Evolutionary conservation across 2,113 vertebrate genomes (phyloP).

Genomic region (Sigmodon hispidus): DNA sequence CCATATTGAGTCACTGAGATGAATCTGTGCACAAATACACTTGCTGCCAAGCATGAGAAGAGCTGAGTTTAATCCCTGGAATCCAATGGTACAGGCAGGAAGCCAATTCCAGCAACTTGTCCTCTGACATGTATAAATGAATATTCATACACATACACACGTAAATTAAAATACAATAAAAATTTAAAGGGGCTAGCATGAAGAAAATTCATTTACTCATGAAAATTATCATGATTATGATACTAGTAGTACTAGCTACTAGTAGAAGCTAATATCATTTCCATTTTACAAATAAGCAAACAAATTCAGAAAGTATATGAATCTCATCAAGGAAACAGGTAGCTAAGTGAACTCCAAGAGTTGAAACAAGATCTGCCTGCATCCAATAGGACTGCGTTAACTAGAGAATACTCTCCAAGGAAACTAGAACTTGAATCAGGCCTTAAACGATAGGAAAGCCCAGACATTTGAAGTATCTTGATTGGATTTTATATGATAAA

Average conservation of each 20-base stretch:
- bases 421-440: neutral
- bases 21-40: neutral
- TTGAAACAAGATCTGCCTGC: conserved; percentile 13
- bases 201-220: neutral
- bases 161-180: neutral
- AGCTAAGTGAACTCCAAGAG: neutral
- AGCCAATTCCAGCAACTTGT: neutral
- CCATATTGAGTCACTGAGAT: neutral
- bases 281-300: conserved; percentile 44
- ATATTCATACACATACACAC: neutral
- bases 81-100: neutral
- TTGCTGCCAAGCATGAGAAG: neutral
- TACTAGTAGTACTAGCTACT: too few relatives aligned
- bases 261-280: neutral
- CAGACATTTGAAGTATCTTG: neutral
- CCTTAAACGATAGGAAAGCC: neutral
- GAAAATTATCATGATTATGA: neutral
- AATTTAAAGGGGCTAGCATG: neutral
- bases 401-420: conserved; percentile 5
- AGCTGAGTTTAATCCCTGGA: neutral
- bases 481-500: neutral
- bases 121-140: neutral
- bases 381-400: neutral
- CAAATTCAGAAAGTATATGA: conserved; percentile 15
- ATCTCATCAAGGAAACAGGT: neutral